A percentile compares a stretch with the other conserved stretches of the same genome.
Conservation (phyloP, 2,888 invertebrate species). For the Pristionchus entomophagus region DNA sequence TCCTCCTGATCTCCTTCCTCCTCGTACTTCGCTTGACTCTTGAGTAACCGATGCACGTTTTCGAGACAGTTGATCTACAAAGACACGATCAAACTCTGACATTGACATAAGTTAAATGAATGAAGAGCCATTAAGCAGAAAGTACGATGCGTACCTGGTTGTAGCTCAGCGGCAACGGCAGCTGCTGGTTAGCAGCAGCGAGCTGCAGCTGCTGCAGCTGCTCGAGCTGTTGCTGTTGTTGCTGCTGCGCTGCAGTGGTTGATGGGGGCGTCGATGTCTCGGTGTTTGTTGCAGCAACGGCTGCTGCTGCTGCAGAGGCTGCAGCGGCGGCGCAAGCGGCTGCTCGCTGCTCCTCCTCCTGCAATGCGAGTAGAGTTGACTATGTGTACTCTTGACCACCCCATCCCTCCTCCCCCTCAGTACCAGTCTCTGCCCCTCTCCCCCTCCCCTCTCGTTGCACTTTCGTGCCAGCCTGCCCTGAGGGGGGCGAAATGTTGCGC, state of each 20-base stretch:
- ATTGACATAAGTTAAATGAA: neutral
- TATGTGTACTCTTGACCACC: slow-evolving; percentile 31
- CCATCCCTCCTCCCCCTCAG: neutral
- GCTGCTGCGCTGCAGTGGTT: neutral
- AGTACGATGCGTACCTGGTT: slow-evolving; percentile 46
- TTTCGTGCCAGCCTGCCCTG: slow-evolving; percentile 45
- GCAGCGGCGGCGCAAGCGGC: slow-evolving; percentile 48
- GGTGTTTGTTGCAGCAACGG: neutral
- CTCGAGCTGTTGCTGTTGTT: neutral
- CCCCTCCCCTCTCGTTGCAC: slow-evolving; percentile 35
- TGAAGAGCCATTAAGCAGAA: neutral
- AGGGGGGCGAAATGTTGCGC: slow-evolving; percentile 34
- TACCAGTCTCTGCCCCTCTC: slow-evolving; percentile 36
- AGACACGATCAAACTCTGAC: neutral
- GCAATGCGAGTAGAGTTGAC: neutral
- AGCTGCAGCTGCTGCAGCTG: slow-evolving; percentile 15
- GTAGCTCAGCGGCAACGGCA: slow-evolving; percentile 50
- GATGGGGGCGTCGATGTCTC: slow-evolving; percentile 32
- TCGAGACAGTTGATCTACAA: slow-evolving; percentile 74
- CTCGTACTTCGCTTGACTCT: slow-evolving; percentile 61
- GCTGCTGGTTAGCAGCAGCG: neutral
- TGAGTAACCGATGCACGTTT: slow-evolving; percentile 74
- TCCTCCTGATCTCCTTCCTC: slow-evolving; percentile 6
- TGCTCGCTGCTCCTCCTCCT: slow-evolving; percentile 18
- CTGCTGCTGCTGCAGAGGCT: slow-evolving; percentile 51